Evolutionary conservation across 2,113 vertebrate genomes (phyloP), one percentile per base, ranked within the genome.

Genomic region (Plestiodon gilberti): DNA sequence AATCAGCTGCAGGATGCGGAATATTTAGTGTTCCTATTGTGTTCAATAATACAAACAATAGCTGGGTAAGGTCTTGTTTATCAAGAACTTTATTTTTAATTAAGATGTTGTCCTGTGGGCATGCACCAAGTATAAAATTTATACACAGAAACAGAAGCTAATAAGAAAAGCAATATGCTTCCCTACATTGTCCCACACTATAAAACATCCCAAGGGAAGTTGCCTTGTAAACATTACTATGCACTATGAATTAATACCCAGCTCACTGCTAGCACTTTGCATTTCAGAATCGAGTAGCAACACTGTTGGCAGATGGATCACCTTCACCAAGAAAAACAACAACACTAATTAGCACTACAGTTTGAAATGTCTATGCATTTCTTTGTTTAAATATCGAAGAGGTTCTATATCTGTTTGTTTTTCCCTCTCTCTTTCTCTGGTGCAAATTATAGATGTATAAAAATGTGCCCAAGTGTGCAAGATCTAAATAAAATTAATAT

Each of bases 111-210:
- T 91, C 74, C 78, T 81, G 23, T 74, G 73, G 88, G 86, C 87
- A 87, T 83, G 77, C 11, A 92, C 11, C 52, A 48, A 30, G 28
- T 55, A 25, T 0, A 6, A 91, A 94, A 93, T 95, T 86, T 78
- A 86, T 87, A 91, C 94, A 80, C 81, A 94, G 86, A 8, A 84
- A 83, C 61, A 93, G 70, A n/a, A 84, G 70, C 82, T 93, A 89
- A 93, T 91, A 82, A 93, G 81, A 93, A 95, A 95, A 95, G 75
- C 40, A 93, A 28, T 86, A 91, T 95, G 82, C 25, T 89, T 90
- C 86, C 78, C 75, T 75, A 84, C 48, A 82, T 15, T 93, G 88
- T 83, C 88, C 88, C 93, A 84, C 93, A 90, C 83, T 62, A 17
- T 90, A 93, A 93, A 92, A 89, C 48, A 81, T 71, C 90, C 74